Conservation (phyloP, 2,888 invertebrate genomes). For the Ceratothoa steindachneri region DNA sequence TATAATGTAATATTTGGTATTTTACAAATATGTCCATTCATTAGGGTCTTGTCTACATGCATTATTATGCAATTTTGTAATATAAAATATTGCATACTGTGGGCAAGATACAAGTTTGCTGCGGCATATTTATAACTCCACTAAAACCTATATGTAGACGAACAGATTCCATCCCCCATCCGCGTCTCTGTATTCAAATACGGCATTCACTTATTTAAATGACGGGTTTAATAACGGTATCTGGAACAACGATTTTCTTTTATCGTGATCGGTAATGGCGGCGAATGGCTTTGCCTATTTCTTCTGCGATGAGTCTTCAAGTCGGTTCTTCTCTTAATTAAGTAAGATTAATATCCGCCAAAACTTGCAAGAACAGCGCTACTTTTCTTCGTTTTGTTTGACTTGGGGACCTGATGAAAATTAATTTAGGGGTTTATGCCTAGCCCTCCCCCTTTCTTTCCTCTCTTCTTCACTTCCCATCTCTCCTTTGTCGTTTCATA, state of each 20-base stretch:
- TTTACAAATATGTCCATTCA: too few species aligned
- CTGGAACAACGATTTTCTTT: not conserved
- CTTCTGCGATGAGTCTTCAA: not conserved
- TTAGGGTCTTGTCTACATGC: too few species aligned
- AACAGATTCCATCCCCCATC: too few species aligned
- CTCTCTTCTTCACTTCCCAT: not conserved
- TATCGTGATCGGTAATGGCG: not conserved
- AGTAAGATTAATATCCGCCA: conserved; percentile 10
- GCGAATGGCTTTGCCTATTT: not conserved
- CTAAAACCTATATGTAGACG: too few species aligned
- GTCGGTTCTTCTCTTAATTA: conserved; percentile 8
- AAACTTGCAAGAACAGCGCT: conserved; percentile 8
- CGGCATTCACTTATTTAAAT: too few species aligned
- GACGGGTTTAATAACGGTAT: not conserved
- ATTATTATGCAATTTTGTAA: too few species aligned
- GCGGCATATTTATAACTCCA: too few species aligned
- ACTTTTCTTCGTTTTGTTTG: conserved; percentile 12
- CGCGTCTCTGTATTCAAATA: too few species aligned
- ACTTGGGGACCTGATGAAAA: conserved; percentile 10
- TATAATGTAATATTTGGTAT: too few species aligned
- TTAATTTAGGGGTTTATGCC: conserved; percentile 5
- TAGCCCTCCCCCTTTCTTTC: not conserved
- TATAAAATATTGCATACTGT: too few species aligned
- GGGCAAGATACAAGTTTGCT: too few species aligned
- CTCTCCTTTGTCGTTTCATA: too few species aligned